Base-by-base conservation (phyloP, 2,888 invertebrate genomes). In the Parnassius apollo region DNA sequence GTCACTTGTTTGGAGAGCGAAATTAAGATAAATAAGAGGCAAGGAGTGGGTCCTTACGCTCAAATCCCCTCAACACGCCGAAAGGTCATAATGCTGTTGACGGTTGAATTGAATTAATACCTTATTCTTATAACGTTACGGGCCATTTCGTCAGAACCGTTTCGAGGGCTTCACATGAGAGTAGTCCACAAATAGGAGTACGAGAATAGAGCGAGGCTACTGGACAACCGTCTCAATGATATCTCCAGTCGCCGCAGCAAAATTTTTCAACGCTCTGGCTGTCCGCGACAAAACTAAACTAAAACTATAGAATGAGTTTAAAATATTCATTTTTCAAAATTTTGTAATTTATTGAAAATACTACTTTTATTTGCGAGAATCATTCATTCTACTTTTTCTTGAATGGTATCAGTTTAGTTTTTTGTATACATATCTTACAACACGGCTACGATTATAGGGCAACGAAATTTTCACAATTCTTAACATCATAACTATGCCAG, bases 161-260 rank as follows among this genome's bases (percentile, higher is more conserved):
- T 73, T 75, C 66, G 73, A 75, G 79, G 79, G 82, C 82, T 86
- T 82, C 83, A 82, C 79, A 77, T 78, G 77, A 82, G 83, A 84
- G 84, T 86, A 80, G 81, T 90, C 88, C 87, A 88, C 89, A 89
- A 91, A 91, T 91, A 91, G 90, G 83, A 82, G 84, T 84, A 84
- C 86, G 79, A 90, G 89, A 91, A 91, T 91, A 91, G 91, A 89
- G 85, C 90, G 91, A 91, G 91, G 91, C 90, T 88, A 89, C 88
- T 90, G 88, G 75, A 76, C 75, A 75, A 66, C 68, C 72, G 69
- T 68, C 71, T 82, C 83, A 82, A 85, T 82, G 82, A 83, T 83
- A 85, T 86, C 85, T 86, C 87, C 88, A 87, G 85, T 74, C 73
- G 75, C 68, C 73, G 76, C 75, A 71, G 79, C 76, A 75, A 79